Base-by-base conservation (phyloP, 1,140 invertebrate genomes). In the Lepidurus packardi region DNA sequence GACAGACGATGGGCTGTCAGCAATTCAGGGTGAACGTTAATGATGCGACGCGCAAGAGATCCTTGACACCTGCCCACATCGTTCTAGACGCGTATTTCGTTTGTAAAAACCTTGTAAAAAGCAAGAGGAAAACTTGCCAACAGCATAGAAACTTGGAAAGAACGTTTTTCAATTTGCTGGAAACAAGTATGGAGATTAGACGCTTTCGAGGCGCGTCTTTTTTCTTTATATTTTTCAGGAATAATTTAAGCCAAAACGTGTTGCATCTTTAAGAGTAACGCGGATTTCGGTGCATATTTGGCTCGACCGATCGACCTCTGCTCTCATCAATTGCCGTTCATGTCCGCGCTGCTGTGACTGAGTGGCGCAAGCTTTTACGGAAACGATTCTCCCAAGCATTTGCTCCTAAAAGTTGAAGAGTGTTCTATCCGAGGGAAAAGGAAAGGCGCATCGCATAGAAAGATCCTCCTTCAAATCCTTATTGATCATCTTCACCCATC, bases 31-130 rank as follows among this genome's bases (percentile, higher is more conserved):
- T n/a, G 53, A 65, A 16, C 53, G 16, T 65, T 65, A 65, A 65
- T 65, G 53, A 65, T 21, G 21, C 53, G 53, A 7, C n/a, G 21
- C 21, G 53, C 53, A 21, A 65, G 53, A 65, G n/a, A 65, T 21
- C 53, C 53, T 65, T 65, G 53, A 65, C 53, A 65, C 53, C 53
- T 65, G 53, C 53, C 21, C 21, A n/a, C 53, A 65, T 65, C 53
- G 53, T 65, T 65, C 21, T 7, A 65, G 53, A 16, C 21, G 53
- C 13, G 21, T 9, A 65, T 21, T n/a, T 21, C 1, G 25, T 25
- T 25, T 1, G 25, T 25, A 25, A 25, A 25, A 25, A 25, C 34
- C 3, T 34, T 34, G 2, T 34, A 34, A 34, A 34, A 34, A 34
- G 3, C 34, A 34, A 34, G 34, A 34, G 34, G 34, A 34, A 34